Evolutionary conservation across 2,113 vertebrate genomes (phyloP).

Genomic region (Poicephalus gulielmi): DNA sequence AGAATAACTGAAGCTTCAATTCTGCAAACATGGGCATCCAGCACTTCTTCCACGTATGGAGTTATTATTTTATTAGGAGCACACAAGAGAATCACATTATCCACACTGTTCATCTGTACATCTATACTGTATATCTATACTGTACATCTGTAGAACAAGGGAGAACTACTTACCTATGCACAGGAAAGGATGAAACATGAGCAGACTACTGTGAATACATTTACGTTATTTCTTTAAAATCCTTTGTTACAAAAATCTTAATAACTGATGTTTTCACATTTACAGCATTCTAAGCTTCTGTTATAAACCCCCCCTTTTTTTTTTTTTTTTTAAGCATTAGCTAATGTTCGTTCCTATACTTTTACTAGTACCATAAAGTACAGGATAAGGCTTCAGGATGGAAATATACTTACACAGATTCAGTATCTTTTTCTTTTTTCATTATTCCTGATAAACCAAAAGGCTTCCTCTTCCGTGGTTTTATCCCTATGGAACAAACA

Average conservation of each 20-base stretch:
- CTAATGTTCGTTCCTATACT: neutral
- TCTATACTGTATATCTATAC: neutral
- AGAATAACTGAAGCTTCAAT: neutral
- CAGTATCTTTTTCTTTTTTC: constrained; percentile 94
- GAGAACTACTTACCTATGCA: neutral
- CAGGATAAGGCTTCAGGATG: neutral
- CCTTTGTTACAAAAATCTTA: neutral
- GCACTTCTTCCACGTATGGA: neutral
- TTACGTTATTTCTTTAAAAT: neutral
- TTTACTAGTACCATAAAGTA: neutral
- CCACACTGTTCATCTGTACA: neutral
- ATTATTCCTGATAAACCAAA: constrained; percentile 92
- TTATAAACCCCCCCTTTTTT: too few relatives aligned
- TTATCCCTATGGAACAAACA: constrained; percentile 78
- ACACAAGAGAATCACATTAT: neutral
- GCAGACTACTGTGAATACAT: neutral
- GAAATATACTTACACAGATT: constrained; percentile 88
- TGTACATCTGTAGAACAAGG: neutral
- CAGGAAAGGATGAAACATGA: neutral
- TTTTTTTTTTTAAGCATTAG: neutral
- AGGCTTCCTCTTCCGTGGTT: constrained; percentile 91
- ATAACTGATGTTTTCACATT: neutral
- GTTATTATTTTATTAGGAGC: neutral
- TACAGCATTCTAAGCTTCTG: neutral
- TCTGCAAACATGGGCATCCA: neutral